Percentiles rank a stretch among this genome's conserved stretches.
Conservation (phyloP, 2,888 invertebrate species). For the Perdita meconis region DNA sequence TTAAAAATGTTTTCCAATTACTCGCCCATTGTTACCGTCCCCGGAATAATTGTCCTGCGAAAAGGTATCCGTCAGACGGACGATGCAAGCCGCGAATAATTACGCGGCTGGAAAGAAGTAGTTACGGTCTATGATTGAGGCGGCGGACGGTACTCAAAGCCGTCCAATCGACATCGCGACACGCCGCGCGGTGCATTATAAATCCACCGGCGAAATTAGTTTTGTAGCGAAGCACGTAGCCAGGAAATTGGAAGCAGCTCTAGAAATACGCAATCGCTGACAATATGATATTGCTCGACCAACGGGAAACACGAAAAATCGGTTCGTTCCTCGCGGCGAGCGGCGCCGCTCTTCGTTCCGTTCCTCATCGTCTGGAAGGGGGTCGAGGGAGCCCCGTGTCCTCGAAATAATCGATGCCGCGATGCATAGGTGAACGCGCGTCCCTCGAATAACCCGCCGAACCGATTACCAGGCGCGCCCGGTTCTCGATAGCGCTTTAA, state of each 20-base stretch:
- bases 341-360: background rate
- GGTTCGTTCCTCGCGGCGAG: constrained; percentile 9
- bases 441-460: constrained; percentile 7
- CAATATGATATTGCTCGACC: constrained; percentile 23
- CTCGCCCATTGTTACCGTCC: too few relatives aligned
- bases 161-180: background rate
- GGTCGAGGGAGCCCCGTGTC: background rate
- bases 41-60: background rate
- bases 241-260: constrained; percentile 29
- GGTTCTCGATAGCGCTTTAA: constrained; percentile 48
- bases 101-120: constrained; percentile 2
- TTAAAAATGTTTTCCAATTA: too few relatives aligned
- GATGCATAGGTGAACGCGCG: background rate
- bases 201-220: constrained; percentile 40
- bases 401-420: constrained; percentile 25
- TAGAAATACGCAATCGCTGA: constrained; percentile 45
- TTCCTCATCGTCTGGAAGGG: background rate
- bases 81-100: constrained; percentile 20
- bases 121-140: constrained; percentile 17
- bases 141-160: background rate
- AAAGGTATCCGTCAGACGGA: background rate
- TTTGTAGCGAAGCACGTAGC: constrained; percentile 31
- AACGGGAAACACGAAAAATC: constrained; percentile 21
- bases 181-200: constrained; percentile 14
- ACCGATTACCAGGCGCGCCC: constrained; percentile 11